phyloP scores from a whole-genome alignment of 2,113 vertebrate species.

The Loxodonta africana region DNA sequence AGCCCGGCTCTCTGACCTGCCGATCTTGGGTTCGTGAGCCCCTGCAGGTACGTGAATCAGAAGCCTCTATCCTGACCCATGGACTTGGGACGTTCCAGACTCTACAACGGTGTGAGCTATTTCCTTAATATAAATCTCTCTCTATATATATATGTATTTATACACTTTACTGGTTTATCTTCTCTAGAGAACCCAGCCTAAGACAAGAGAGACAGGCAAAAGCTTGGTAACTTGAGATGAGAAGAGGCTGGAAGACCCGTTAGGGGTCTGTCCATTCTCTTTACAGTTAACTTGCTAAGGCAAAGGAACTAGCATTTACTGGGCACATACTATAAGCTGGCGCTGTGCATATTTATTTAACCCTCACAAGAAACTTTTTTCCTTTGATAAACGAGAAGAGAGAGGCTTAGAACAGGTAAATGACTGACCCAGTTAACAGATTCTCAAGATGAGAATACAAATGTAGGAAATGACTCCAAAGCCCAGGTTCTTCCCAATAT shows the following conservation, averaged over 20 bases:
- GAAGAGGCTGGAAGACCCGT: background rate
- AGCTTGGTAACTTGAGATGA: background rate
- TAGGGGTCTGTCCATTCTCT: background rate
- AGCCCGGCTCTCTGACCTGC: too few relatives aligned
- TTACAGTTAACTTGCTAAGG: background rate
- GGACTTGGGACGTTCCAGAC: too few relatives aligned
- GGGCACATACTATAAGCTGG: background rate
- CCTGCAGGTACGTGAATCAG: too few relatives aligned
- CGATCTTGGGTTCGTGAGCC: too few relatives aligned
- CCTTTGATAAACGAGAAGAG: background rate
- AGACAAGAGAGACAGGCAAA: too few relatives aligned
- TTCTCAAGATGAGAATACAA: background rate
- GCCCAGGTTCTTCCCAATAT: background rate
- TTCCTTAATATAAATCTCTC: too few relatives aligned
- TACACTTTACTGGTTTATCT: too few relatives aligned
- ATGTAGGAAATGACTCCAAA: background rate
- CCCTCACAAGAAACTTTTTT: background rate
- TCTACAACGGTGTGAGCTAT: too few relatives aligned
- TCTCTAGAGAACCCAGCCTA: too few relatives aligned
- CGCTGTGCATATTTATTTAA: background rate
- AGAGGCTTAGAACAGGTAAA: background rate
- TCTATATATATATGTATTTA: too few relatives aligned
- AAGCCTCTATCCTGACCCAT: too few relatives aligned
- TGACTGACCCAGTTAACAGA: background rate
- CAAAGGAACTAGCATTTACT: background rate